Evolutionary conservation across 2,888 invertebrate species (phyloP).

Genomic region (Epinotia ramella): DNA sequence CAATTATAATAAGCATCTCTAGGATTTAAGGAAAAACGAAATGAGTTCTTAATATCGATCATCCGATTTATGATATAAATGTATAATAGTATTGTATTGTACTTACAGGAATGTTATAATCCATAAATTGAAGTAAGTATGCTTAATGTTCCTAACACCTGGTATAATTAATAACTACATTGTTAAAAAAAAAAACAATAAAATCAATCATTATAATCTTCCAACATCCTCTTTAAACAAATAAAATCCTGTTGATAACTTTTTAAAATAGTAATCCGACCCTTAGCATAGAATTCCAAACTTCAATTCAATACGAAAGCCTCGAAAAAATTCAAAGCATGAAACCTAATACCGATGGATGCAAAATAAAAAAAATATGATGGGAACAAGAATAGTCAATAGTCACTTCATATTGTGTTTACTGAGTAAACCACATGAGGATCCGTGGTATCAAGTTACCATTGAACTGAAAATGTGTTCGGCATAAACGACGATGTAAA

Average conservation of each 20-base stretch:
- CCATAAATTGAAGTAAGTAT: background rate
- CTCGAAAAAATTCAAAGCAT: conserved; percentile 64
- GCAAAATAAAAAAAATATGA: conserved; percentile 76
- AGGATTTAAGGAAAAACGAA: background rate
- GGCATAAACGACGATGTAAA: conserved; percentile 37
- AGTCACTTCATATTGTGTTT: conserved; percentile 84
- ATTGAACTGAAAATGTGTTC: conserved; percentile 52
- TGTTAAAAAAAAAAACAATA: background rate
- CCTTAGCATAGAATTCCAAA: conserved; percentile 63
- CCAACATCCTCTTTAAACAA: conserved; percentile 25
- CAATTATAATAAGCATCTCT: background rate
- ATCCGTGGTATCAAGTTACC: conserved; percentile 78
- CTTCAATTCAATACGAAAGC: conserved; percentile 70
- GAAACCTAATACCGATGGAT: conserved; percentile 77
- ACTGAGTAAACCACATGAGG: conserved; percentile 79
- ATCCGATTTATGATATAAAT: no score
- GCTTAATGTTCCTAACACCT: no score
- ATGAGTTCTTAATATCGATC: no score
- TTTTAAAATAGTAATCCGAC: conserved; percentile 71
- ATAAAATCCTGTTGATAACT: conserved; percentile 58
- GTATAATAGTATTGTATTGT: no score
- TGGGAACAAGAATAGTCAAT: conserved; percentile 83
- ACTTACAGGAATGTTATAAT: background rate
- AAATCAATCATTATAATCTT: background rate
- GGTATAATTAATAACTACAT: background rate